Evolutionary conservation across 2,113 vertebrate genomes (phyloP).

Genomic region (Rattus rattus): DNA sequence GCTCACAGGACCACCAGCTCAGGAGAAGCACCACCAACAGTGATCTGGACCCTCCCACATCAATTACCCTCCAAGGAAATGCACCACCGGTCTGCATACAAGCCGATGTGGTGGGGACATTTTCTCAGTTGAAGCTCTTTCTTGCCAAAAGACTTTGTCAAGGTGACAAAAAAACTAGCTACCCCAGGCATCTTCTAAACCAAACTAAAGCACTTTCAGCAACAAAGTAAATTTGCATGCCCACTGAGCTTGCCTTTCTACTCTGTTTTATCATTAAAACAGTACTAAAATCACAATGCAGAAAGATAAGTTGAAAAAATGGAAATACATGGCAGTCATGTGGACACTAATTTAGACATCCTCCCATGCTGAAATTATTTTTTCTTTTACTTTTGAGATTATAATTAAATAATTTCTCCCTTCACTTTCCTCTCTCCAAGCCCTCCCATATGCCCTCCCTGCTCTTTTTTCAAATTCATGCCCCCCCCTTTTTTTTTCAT

Average conservation of each 20-base stretch:
- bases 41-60: background rate
- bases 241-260: background rate
- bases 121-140: background rate
- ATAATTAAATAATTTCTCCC: background rate
- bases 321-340: background rate
- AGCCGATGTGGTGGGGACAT: background rate
- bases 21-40: background rate
- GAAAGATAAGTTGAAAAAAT: conserved; percentile 33
- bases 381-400: conserved; percentile 12
- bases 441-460: background rate
- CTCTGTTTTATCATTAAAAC: background rate
- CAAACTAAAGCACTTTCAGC: conserved; percentile 12
- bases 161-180: background rate
- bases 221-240: conserved; percentile 19
- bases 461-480: background rate
- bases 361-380: background rate
- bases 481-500: background rate
- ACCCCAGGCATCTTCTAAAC: background rate
- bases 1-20: background rate
- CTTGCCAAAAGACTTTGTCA: background rate
- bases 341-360: conserved; percentile 1
- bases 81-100: background rate
- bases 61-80: background rate
- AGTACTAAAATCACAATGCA: conserved; percentile 14
- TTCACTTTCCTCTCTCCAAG: background rate